Evolutionary conservation across 1,140 invertebrate species (phyloP), one percentile per base, ranked within the genome.

Genomic region (Theocolax elegans): DNA sequence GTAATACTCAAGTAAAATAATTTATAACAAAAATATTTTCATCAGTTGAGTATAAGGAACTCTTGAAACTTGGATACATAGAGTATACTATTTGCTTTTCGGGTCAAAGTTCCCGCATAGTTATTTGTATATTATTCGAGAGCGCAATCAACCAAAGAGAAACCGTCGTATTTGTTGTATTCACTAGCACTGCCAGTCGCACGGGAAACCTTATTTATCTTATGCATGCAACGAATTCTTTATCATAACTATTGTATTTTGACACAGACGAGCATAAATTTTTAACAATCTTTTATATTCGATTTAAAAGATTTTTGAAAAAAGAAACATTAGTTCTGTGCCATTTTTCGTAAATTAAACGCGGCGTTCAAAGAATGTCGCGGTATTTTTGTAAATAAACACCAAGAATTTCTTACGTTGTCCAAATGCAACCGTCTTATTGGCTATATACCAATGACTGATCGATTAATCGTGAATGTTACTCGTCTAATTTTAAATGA

Each of bases 61-160:
- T 44, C 58, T 44, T 21, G 9, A 35, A 63, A 31, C 17, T 19
- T 23, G 60, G 60, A 64, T 64, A 64, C 60, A 51, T 40, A 25
- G 7, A 9, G 60, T 64, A 64, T 64, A 64, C 60, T 64, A 6
- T 64, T 63, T 40, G 46, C 48, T 46, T 64, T 19, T 51, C 12
- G 58, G 58, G 58, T 13, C 1, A 29, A 44, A 17, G 59, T 35
- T 62, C 51, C 25, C 25, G n/a, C 23, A n/a, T n/a, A 59, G 56
- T 46, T 68, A 35, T 35, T 60, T 68, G 66, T 49, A 62, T 44
- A 69, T 62, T 44, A 69, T 17, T 44, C 38, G 21, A 49, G 25
- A 69, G 23, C 49, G 58, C 49, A 63, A 62, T 69, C 25, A 63
- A 69, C 67, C 67, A 69, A 69, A 69, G 67, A 69, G 67, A 62